Conservation (phyloP, 2,113 vertebrate genomes). For the Cyprinodon brontotheroides region DNA sequence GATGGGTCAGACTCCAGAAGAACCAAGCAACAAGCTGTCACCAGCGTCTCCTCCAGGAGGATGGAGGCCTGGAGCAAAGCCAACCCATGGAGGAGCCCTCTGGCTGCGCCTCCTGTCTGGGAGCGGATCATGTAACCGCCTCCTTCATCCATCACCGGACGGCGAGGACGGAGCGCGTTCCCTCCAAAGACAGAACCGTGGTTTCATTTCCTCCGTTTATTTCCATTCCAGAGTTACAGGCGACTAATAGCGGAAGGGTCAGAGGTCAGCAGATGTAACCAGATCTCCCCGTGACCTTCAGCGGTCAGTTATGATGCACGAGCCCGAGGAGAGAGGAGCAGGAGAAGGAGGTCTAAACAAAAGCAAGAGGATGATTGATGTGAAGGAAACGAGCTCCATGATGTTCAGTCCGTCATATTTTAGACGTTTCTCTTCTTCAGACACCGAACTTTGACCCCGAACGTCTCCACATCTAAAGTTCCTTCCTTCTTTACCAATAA, state of each 20-base stretch:
- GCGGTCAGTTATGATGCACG: slow-evolving; percentile 16
- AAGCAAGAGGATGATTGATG: not conserved
- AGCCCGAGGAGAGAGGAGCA: slow-evolving; percentile 5
- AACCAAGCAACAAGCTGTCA: too few species aligned
- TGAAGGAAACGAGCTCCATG: not conserved
- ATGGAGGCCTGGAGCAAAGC: too few species aligned
- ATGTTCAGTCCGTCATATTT: not conserved
- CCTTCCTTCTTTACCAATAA: too few species aligned
- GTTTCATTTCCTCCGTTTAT: not conserved
- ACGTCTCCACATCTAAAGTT: too few species aligned
- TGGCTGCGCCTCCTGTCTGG: too few species aligned
- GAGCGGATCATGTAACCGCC: not conserved
- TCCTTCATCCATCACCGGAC: not conserved
- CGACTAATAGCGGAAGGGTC: slow-evolving; percentile 22
- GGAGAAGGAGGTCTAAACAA: not conserved
- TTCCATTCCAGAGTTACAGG: not conserved
- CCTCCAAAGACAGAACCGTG: not conserved
- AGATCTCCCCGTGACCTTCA: slow-evolving; percentile 45
- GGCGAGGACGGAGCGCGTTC: not conserved
- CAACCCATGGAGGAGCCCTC: too few species aligned
- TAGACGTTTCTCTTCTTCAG: not conserved
- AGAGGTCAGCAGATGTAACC: slow-evolving; percentile 38
- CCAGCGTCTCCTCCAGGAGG: too few species aligned
- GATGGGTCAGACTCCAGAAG: too few species aligned
- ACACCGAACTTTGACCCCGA: too few species aligned